Evolutionary conservation across 1,140 invertebrate genomes (phyloP).

Genomic region (Cydia fagiglandana): DNA sequence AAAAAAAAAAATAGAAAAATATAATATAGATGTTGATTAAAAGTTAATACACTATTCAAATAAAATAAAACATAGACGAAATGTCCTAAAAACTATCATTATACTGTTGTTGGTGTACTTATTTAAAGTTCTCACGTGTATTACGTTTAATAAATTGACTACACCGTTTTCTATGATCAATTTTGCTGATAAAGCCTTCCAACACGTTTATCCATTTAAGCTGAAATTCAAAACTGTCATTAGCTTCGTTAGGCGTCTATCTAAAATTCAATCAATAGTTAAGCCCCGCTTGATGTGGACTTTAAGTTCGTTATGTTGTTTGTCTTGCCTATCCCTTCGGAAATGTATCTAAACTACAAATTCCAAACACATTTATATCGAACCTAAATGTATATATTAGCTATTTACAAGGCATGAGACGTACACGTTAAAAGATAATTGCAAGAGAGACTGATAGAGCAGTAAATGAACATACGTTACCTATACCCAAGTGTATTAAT

Average conservation of each 20-base stretch:
- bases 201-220: conserved; percentile 8
- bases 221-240: conserved; percentile 25
- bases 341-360: background rate
- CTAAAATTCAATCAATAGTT: conserved; percentile 29
- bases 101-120: too few relatives aligned
- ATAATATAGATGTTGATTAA: too few relatives aligned
- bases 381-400: background rate
- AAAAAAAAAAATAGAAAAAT: too few relatives aligned
- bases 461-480: too few relatives aligned
- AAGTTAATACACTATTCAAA: too few relatives aligned
- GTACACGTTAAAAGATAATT: background rate
- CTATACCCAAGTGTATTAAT: too few relatives aligned
- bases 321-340: background rate
- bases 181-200: background rate
- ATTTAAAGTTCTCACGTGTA: background rate
- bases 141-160: background rate
- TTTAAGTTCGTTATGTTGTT: conserved; percentile 24
- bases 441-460: too few relatives aligned
- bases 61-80: too few relatives aligned
- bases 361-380: background rate
- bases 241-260: conserved; percentile 7
- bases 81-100: too few relatives aligned
- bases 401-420: background rate
- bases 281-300: conserved; percentile 19
- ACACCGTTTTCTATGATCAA: background rate